Conservation (phyloP, 2,113 vertebrate genomes). For the Shinisaurus crocodilurus region DNA sequence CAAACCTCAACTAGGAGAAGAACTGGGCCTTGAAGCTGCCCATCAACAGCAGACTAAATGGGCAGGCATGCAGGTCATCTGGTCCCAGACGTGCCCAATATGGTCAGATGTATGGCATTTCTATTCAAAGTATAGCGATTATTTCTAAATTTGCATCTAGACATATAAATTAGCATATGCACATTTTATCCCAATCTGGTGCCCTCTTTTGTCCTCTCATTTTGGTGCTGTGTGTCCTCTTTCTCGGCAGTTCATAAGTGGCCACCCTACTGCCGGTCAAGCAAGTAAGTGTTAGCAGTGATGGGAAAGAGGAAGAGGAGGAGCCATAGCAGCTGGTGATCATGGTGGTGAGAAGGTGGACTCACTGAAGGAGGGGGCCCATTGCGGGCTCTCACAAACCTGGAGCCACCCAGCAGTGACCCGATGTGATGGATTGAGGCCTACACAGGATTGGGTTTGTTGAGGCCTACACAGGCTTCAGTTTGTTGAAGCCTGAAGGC, state of each 20-base stretch:
- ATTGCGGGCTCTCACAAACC: too few relatives aligned
- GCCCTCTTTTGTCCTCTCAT: background rate
- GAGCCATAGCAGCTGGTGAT: too few relatives aligned
- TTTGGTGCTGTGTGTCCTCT: background rate
- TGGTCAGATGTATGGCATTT: background rate
- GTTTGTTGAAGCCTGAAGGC: too few relatives aligned
- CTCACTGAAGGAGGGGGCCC: too few relatives aligned
- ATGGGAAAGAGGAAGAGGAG: too few relatives aligned
- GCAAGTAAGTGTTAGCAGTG: too few relatives aligned
- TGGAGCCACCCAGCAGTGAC: too few relatives aligned
- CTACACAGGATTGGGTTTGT: too few relatives aligned
- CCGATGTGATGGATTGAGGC: too few relatives aligned
- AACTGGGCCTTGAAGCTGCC: background rate
- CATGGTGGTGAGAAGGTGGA: too few relatives aligned
- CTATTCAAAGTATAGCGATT: background rate
- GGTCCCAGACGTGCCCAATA: background rate
- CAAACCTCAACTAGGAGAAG: too few relatives aligned
- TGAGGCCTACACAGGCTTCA: too few relatives aligned
- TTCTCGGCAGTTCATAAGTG: background rate
- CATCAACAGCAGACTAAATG: background rate
- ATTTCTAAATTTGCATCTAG: background rate
- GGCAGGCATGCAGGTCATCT: background rate
- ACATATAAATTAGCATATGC: background rate
- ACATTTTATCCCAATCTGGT: background rate
- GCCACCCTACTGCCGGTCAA: background rate